Base-by-base conservation (phyloP, 1,140 invertebrate species). In the Drosophila ercepeae region DNA sequence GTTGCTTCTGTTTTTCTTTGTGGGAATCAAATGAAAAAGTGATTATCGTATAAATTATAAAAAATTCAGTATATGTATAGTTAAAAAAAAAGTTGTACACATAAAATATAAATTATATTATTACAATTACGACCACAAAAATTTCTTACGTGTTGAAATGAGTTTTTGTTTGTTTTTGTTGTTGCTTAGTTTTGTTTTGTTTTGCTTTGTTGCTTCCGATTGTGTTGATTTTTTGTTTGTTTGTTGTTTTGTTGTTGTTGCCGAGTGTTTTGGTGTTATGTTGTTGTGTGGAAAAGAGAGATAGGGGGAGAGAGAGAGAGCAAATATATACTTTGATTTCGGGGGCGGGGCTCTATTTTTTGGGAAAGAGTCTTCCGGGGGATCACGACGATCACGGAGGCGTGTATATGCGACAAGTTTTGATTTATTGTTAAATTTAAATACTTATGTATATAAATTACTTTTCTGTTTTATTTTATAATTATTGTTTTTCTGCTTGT, bases 61-160 rank as follows among this genome's bases (percentile, higher is more conserved):
- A 86, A 86, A 88, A 88, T 82, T 82, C 82, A 78, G 83, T 88
- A 88, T 78, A 78, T 88, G 73, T 86, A 88, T 82, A 88, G 74
- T 70, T 65, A 77, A 86, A 83, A 83, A 88, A 82, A 82, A 70
- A 49, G 74, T 75, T 69, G 61, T 88, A 88, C 82, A 88, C 70
- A 89, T 86, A 89, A 88, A 88, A 78, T 88, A 88, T 88, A 88
- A 89, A 88, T 88, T 88, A 88, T 82, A 89, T 88, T 89, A 82
- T 82, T 88, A 88, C 78, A 88, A 71, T 88, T 82, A 82, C 82
- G 82, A 86, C 82, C 82, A 86, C 82, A 86, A 82, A 84, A 78
- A 88, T 58, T 86, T 86, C 77, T 75, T 65, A 78, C 5, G 58
- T 88, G 52, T 71, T 86, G 32, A 88, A 88, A 82, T 82, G 82